Conservation (phyloP, 2,888 invertebrate species). For the Athripsodes cinereus region DNA sequence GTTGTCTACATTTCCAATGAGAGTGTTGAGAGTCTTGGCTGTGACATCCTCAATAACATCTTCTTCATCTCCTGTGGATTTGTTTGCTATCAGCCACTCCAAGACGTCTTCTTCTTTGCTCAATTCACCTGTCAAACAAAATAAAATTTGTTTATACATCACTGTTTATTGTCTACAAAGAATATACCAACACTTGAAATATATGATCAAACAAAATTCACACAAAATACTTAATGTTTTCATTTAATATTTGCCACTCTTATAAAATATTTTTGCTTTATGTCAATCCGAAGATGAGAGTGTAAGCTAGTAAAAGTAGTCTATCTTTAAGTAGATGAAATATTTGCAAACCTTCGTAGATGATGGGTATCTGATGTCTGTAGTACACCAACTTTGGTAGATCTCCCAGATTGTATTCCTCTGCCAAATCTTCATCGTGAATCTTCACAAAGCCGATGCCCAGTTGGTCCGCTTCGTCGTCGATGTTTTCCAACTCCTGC, state of each 20-base stretch:
- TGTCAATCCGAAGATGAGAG: neutral
- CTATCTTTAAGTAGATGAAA: too few relatives aligned
- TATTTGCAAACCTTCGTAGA: conserved; percentile 73
- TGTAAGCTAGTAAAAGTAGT: too few relatives aligned
- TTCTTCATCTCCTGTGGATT: conserved; percentile 89
- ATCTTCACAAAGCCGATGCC: conserved; percentile 94
- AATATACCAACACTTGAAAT: too few relatives aligned
- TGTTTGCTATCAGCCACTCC: conserved; percentile 90
- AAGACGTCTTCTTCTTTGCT: conserved; percentile 87
- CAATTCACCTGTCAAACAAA: conserved; percentile 61
- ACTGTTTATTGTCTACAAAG: too few relatives aligned
- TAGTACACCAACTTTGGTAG: conserved; percentile 89
- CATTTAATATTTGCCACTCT: too few relatives aligned
- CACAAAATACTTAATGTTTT: too few relatives aligned
- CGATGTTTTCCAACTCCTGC: conserved; percentile 88
- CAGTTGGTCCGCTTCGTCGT: conserved; percentile 89
- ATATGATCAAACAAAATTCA: too few relatives aligned
- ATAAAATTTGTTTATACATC: too few relatives aligned
- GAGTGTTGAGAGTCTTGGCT: conserved; percentile 78
- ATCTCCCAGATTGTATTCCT: conserved; percentile 86
- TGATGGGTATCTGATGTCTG: conserved; percentile 88
- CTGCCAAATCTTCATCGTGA: conserved; percentile 83
- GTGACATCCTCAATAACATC: conserved; percentile 93
- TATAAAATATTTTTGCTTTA: too few relatives aligned
- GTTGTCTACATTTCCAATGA: conserved; percentile 85